phyloP scores from a whole-genome alignment of 2,113 vertebrate genomes.

The Carettochelys insculpta region DNA sequence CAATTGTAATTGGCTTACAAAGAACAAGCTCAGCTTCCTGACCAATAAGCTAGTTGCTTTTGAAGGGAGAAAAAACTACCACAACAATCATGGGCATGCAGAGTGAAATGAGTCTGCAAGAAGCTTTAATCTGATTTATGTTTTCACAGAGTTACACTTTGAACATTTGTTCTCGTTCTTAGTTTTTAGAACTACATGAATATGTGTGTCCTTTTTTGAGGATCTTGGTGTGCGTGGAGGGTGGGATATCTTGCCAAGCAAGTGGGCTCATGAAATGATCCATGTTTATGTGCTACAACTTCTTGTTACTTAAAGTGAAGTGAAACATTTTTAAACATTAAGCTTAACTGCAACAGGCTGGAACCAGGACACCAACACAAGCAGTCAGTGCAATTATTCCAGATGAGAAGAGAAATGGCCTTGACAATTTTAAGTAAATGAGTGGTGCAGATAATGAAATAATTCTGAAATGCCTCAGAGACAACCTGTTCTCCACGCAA shows the following conservation, averaged over 20 bases:
- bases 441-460: constrained; percentile 3
- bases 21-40: neutral
- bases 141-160: neutral
- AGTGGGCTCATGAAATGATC: neutral
- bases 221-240: neutral
- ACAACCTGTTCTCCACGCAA: rapidly evolving
- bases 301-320: neutral
- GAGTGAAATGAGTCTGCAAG: neutral
- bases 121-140: neutral
- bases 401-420: neutral
- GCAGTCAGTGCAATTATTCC: neutral
- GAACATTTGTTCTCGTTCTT: neutral
- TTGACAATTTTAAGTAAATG: neutral
- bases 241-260: neutral
- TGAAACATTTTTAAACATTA: neutral
- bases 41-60: neutral
- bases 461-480: neutral
- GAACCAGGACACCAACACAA: neutral
- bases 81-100: neutral
- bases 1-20: neutral
- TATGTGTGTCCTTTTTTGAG: rapidly evolving
- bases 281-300: neutral
- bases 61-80: constrained; percentile 2
- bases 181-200: neutral
- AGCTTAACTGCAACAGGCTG: neutral